Evolutionary conservation across 2,888 invertebrate genomes (phyloP), one percentile per base, ranked within the genome.

Genomic region (Sclerodermus sp.): DNA sequence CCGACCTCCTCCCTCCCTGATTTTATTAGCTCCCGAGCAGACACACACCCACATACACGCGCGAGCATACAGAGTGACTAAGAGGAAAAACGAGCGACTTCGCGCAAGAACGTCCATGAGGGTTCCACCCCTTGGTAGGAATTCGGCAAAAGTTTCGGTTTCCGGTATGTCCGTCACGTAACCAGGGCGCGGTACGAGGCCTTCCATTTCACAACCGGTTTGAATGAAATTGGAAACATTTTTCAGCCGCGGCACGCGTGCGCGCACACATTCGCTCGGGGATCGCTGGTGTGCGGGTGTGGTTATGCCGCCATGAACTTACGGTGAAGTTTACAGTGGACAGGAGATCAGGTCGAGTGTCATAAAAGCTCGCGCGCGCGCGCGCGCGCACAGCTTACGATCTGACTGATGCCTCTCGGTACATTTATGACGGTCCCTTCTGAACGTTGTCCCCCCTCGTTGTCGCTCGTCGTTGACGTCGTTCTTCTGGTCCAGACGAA

Each of bases 201-300:
- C 66, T 62, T 66, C 67, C 65, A 68, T 70, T 62, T 64, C 62
- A 51, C 60, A 62, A 62, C 64, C 68, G 68, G 65, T 71, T 74
- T 68, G 63, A 73, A 71, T 71, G 72, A 76, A 77, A 77, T 76
- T 74, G 76, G 70, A 74, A 73, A 71, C 73, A 73, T 77, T 76
- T 76, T 63, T 74, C 74, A 73, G 57, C 51, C 60, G 61, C 53
- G 60, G 47, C 52, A 49, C 49, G 45, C 39, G 45, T 46, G 17
- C 43, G 17, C 43, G 37, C 47, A 37, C 13, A 17, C 37, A 13
- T 46, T 17, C 15, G 4, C 4, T 8, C 12, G 34, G 10, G 12
- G 10, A 13, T 4, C 10, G 6, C 34, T 12, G 4, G 34, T 34
- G 12, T 34, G 4, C 34, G 34, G 3, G 34, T 34, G 12, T 13